Percentiles rank a stretch among this genome's conserved stretches.
phyloP scores from a whole-genome alignment of 2,113 vertebrate species.

The Leucoraja erinaceus region DNA sequence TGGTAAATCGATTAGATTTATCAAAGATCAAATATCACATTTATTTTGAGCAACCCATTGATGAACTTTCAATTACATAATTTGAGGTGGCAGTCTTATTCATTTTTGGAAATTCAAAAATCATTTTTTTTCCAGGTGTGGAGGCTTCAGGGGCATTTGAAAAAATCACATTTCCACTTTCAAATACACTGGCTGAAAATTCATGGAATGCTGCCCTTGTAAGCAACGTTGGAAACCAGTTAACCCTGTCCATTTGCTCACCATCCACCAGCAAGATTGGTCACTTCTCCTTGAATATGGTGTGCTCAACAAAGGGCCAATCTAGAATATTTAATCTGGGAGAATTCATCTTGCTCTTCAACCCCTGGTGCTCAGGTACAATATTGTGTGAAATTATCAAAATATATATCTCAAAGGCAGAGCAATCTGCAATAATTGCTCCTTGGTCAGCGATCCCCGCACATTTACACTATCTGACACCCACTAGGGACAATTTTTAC shows the following conservation, averaged over 20 bases:
- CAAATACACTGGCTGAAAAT: constrained; percentile 46
- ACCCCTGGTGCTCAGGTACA: constrained; percentile 82
- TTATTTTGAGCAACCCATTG: not conserved
- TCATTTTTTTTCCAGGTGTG: constrained; percentile 59
- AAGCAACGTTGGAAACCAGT: constrained; percentile 51
- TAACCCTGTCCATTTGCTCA: constrained; percentile 62
- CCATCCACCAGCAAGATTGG: constrained; percentile 67
- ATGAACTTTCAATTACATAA: not conserved
- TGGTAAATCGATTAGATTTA: no score
- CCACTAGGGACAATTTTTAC: no score
- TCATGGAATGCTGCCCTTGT: constrained; percentile 63
- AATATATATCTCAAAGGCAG: not conserved
- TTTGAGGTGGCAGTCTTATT: not conserved
- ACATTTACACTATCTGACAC: no score
- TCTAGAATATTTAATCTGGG: constrained; percentile 55
- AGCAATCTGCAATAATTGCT: not conserved
- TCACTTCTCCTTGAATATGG: constrained; percentile 66
- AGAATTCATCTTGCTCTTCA: constrained; percentile 78
- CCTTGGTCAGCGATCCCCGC: not conserved
- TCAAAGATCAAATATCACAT: no score
- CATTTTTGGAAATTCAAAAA: not conserved
- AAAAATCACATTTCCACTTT: constrained; percentile 64
- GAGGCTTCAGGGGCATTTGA: constrained; percentile 62
- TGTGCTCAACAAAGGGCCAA: constrained; percentile 46
- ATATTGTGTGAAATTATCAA: not conserved